phyloP scores from a whole-genome alignment of 2,797 vertebrate species.

The Carapus acus region DNA sequence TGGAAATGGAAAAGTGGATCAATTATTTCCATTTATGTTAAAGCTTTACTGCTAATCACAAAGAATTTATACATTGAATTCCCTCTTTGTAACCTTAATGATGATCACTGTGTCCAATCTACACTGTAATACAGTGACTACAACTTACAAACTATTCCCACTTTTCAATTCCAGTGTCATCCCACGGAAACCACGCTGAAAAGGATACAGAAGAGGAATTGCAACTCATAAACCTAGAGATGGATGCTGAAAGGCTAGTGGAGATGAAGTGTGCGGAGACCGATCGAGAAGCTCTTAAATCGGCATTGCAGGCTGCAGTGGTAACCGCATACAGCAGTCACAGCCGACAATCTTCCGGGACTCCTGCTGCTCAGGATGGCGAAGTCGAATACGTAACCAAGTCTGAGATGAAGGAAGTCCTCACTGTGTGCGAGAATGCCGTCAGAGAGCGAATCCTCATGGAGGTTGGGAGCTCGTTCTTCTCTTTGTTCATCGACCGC shows the following conservation, averaged over 20 bases:
- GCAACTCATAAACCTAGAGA: slow-evolving; percentile 68
- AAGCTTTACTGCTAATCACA: no score
- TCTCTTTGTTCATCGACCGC: slow-evolving; percentile 77
- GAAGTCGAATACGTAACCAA: slow-evolving; percentile 77
- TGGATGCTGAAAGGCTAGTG: slow-evolving; percentile 71
- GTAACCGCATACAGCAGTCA: slow-evolving; percentile 65
- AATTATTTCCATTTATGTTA: no score
- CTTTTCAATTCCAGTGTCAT: slow-evolving; percentile 43
- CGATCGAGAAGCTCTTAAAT: slow-evolving; percentile 73
- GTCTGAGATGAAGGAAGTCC: slow-evolving; percentile 79
- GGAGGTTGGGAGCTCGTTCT: slow-evolving; percentile 74
- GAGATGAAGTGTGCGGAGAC: slow-evolving; percentile 72
- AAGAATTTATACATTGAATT: no score
- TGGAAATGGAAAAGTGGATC: no score
- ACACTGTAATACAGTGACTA: no score
- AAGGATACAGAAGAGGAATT: slow-evolving; percentile 72
- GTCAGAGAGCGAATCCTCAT: slow-evolving; percentile 71
- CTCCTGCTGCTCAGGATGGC: slow-evolving; percentile 54
- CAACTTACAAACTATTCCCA: not conserved
- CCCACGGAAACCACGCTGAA: slow-evolving; percentile 62
- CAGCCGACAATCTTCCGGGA: slow-evolving; percentile 47
- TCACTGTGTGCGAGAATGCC: slow-evolving; percentile 72
- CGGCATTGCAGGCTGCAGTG: slow-evolving; percentile 69
- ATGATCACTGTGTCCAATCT: no score
- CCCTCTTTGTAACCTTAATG: no score